A percentile compares a stretch with the other conserved stretches of the same genome.
Conservation (phyloP, 2,888 invertebrate genomes). For the Drepanosiphum platanoidis region DNA sequence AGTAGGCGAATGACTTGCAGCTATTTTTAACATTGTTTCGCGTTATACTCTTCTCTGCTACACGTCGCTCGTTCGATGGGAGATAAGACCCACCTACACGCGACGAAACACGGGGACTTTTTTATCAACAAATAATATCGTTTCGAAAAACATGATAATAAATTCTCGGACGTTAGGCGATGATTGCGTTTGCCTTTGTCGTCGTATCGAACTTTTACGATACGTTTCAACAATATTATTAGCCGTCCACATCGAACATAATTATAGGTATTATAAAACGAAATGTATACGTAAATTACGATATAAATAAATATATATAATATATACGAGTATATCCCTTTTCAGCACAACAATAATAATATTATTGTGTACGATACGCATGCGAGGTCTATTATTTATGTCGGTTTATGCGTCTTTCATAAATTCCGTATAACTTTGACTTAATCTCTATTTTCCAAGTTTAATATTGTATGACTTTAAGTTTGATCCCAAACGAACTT, state of each 20-base stretch:
- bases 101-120: not conserved
- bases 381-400: not conserved
- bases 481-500: slow-evolving; percentile 28
- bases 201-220: too few species aligned
- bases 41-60: not conserved
- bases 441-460: slow-evolving; percentile 26
- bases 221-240: too few species aligned
- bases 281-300: not conserved
- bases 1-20: not conserved
- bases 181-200: not conserved
- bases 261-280: not conserved
- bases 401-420: not conserved
- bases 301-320: not conserved
- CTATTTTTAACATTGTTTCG: not conserved
- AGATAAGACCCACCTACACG: too few species aligned
- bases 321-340: too few species aligned
- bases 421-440: not conserved
- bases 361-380: not conserved
- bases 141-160: not conserved
- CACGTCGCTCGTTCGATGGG: not conserved
- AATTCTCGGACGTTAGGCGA: not conserved
- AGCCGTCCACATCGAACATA: not conserved
- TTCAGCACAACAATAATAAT: not conserved
- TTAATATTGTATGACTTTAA: slow-evolving; percentile 27
- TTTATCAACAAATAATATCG: not conserved